Conservation (phyloP, 2,888 invertebrate genomes). For the Nyleta sp. region DNA sequence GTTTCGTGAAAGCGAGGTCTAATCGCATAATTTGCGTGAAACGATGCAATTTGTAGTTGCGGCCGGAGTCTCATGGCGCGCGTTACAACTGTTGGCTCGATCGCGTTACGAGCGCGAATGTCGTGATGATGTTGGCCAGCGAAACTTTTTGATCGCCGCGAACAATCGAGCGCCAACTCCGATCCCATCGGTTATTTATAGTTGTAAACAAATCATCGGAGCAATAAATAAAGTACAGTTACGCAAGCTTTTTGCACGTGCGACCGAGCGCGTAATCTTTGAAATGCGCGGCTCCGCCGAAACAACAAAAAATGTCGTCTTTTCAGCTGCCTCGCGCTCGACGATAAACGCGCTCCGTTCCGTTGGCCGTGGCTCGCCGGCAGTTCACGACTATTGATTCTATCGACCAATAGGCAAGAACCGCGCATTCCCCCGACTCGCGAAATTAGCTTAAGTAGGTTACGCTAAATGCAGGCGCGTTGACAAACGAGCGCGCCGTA, state of each 20-base stretch:
- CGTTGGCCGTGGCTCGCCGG: slow-evolving; percentile 22
- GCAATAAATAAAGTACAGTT: slow-evolving; percentile 20
- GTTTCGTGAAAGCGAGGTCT: slow-evolving; percentile 66
- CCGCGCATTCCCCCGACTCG: slow-evolving; percentile 60
- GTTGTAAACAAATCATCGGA: slow-evolving; percentile 16
- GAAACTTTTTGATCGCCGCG: slow-evolving; percentile 22
- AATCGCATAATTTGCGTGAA: slow-evolving; percentile 79
- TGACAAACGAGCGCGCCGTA: slow-evolving; percentile 65
- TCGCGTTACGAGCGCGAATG: slow-evolving; percentile 26
- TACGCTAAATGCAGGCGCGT: slow-evolving; percentile 63
- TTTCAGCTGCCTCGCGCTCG: neutral
- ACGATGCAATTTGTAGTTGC: slow-evolving; percentile 79
- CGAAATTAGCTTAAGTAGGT: slow-evolving; percentile 64
- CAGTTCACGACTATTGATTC: slow-evolving; percentile 52
- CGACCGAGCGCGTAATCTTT: neutral
- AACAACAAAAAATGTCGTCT: slow-evolving; percentile 3
- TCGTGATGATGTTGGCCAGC: slow-evolving; percentile 23
- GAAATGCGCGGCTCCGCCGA: neutral
- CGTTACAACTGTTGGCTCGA: slow-evolving; percentile 33
- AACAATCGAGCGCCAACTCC: slow-evolving; percentile 18
- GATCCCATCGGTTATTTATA: slow-evolving; percentile 25
- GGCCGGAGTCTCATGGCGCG: slow-evolving; percentile 53
- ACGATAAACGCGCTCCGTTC: slow-evolving; percentile 8
- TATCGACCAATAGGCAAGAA: slow-evolving; percentile 50
- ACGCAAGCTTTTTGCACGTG: slow-evolving; percentile 23